phyloP scores from a whole-genome alignment of 2,797 vertebrate genomes.

The Chloroceryle inda region DNA sequence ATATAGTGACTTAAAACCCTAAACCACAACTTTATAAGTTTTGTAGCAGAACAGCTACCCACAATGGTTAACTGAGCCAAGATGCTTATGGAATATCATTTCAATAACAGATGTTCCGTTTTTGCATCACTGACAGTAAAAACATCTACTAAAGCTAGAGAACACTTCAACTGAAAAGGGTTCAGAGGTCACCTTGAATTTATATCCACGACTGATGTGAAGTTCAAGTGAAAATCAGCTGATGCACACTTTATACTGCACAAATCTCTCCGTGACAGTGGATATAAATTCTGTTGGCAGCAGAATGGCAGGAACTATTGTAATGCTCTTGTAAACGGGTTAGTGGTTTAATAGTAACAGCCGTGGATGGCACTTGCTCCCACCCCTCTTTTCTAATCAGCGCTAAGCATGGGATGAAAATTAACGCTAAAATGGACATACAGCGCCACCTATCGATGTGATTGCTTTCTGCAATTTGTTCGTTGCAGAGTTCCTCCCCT shows the following conservation, averaged over 20 bases:
- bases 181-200: neutral
- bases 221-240: neutral
- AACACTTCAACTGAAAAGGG: neutral
- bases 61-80: neutral
- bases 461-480: neutral
- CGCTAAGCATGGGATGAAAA: neutral
- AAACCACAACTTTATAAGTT: neutral
- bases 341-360: neutral
- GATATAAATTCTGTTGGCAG: neutral
- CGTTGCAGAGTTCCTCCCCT: neutral
- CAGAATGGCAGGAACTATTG: neutral
- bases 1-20: neutral
- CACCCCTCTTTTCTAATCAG: neutral
- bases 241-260: neutral
- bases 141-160: neutral
- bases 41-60: neutral
- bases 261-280: neutral
- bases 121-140: neutral
- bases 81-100: neutral
- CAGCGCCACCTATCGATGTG: conserved; percentile 49
- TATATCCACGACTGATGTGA: neutral
- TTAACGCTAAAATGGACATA: neutral
- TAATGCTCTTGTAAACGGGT: neutral
- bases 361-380: neutral
- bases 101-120: neutral